Base-by-base conservation (phyloP, 2,888 invertebrate species). In the Cotesia congregata region DNA sequence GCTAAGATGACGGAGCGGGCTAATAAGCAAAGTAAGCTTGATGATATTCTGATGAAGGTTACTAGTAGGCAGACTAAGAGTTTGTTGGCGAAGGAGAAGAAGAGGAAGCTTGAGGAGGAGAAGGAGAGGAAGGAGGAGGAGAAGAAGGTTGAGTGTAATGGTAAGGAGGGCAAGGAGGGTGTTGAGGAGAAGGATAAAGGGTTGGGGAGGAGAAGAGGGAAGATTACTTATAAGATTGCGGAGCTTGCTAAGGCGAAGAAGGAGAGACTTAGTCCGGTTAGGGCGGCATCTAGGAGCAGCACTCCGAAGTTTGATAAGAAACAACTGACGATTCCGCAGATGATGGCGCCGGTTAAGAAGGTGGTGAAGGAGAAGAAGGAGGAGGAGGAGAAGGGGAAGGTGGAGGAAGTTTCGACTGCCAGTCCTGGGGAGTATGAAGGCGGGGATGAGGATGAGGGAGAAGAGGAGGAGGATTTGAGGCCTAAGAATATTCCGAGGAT, bases 361-460 rank as follows among this genome's bases (percentile, higher is more conserved):
- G 12, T 12, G 50, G 50, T 0, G 7, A 12, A 50, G 60, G 79
- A 17, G 61, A 79, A 7, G 75, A 77, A 3, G 70, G 76, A 41
- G 65, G 68, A 3, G 70, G 76, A 41, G 65, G 68, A 1, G 50
- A 75, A 1, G 78, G 67, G 62, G 75, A 83, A 59, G 41, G 79
- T 83, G 1, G 86, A 86, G 78, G 87, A 88, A 70, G 81, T 85
- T 2, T 83, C 85, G 1, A 85, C 87, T 0, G 88, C 85, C 3
- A 89, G 89, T 83, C 87, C 89, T 1, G 88, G 88, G 5, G 89
- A 90, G 62, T 88, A 89, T 77, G 88, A 88, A 67, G 89, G 87
- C 2, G 88, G 88, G 0, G 90, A 90, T 74, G 89, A 90, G 64
- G 89, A 89, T 71, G 90, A 90, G 59, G 87, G 87, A 20, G 87